Evolutionary conservation across 2,797 vertebrate genomes (phyloP), one percentile per base, ranked within the genome.

Genomic region (Falco concolor): DNA sequence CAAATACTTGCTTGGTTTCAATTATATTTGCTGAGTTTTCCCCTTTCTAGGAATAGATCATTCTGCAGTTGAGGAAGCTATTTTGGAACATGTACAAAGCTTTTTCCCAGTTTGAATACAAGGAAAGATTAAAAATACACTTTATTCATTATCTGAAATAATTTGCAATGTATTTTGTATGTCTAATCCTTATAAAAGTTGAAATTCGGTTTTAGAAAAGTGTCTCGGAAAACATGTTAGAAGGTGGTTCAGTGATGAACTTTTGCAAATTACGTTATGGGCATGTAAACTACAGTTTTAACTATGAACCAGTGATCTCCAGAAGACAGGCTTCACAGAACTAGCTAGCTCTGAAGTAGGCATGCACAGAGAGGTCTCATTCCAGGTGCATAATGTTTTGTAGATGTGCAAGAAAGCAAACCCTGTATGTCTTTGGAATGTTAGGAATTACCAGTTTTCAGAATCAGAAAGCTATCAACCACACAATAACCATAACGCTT

Each of bases 21-120:
- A 25, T 27, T 45, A 21, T 40, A 81, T 87, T 87, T 61, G 22
- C 15, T 63, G 20, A 13, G 5, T 57, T 59, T 87, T 59, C 5
- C 12, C 7, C 4, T 57, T 82, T 36, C 45, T 72, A 70, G 24
- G 8, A 75, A 28, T 3, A 63, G 12, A 8, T 50, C 30, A 64
- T 79, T 68, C n/a, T 30, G 12, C 11, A 53, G n/a, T 6, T 67
- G 54, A 56, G 3, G 8, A 75, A 89, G 18, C 13, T 53, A 10
- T 87, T 84, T 38, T 59, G 20, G 32, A 90, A 74, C 6, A 22
- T 0, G 0, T 4, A 53, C 1, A 8, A 69, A 59, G 3, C 9
- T 80, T 81, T 72, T 80, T 21, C 24, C 7, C 6, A 20, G 5
- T 61, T 65, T 88, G 15, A 11, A 67, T 38, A 65, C 4, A 80